phyloP scores from a whole-genome alignment of 2,797 vertebrate species.

The Chlorospingus flavigularis region DNA sequence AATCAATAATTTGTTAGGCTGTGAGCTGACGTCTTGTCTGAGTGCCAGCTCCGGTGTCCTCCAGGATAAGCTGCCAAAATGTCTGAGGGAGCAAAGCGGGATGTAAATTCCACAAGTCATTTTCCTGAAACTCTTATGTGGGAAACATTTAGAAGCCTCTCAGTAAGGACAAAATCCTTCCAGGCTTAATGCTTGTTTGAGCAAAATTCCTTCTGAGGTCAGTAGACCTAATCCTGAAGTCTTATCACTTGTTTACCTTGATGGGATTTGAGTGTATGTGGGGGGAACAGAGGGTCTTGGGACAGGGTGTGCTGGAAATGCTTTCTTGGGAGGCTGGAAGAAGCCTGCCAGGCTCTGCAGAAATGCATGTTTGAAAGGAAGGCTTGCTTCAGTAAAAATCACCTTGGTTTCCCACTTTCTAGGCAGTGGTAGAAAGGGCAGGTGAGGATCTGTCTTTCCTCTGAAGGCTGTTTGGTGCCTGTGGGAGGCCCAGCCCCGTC shows the following conservation, averaged over 20 bases:
- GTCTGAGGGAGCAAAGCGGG: constrained; percentile 10
- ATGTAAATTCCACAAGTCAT: constrained; percentile 58
- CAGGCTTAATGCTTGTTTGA: constrained; percentile 24
- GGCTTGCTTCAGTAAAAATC: not conserved
- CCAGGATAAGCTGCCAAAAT: constrained; percentile 50
- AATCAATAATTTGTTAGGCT: constrained; percentile 62
- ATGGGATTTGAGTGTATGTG: not conserved
- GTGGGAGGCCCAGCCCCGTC: not conserved
- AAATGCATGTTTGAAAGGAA: not conserved
- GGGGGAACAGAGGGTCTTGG: not conserved
- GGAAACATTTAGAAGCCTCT: constrained; percentile 49
- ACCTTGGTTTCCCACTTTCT: not conserved
- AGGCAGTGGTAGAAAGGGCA: not conserved
- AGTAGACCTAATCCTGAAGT: constrained; percentile 20
- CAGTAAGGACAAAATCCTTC: constrained; percentile 40
- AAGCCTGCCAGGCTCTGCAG: not conserved
- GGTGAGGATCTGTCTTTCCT: not conserved
- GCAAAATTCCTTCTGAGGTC: constrained; percentile 54
- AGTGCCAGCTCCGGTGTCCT: constrained; percentile 36
- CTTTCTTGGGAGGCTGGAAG: not conserved
- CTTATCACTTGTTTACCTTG: constrained; percentile 8
- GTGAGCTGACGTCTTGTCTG: constrained; percentile 26
- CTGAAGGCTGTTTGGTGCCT: not conserved
- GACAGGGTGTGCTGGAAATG: not conserved
- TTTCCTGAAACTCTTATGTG: constrained; percentile 39